A percentile compares a stretch with the other conserved stretches of the same genome.
Conservation (phyloP, 2,888 invertebrate genomes). For the Ceratothoa steindachneri region DNA sequence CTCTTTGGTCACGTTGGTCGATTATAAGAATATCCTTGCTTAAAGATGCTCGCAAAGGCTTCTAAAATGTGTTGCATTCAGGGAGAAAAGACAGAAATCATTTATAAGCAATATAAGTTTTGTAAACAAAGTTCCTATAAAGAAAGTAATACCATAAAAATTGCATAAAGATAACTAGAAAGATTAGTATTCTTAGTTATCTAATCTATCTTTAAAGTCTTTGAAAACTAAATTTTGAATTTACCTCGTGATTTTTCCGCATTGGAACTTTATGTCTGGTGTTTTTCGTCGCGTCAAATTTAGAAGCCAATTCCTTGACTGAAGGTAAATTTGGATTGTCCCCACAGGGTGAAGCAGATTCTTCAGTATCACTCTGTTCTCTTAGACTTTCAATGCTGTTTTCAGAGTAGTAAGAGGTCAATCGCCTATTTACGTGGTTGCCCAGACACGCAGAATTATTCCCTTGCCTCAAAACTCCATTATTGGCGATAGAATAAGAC, state of each 20-base stretch:
- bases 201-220: no score
- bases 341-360: constrained; percentile 16
- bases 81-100: neutral
- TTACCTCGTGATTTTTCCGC: neutral
- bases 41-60: neutral
- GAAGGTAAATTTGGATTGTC: constrained; percentile 26
- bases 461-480: neutral
- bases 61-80: neutral
- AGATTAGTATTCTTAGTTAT: no score
- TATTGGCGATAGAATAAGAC: neutral
- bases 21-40: neutral
- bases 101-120: no score
- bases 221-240: neutral
- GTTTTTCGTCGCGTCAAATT: constrained; percentile 21
- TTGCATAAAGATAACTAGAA: no score
- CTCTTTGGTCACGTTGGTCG: neutral
- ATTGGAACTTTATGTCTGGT: neutral
- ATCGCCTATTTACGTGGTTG: neutral
- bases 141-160: no score
- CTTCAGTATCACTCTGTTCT: constrained; percentile 28
- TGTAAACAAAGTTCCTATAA: no score
- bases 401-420: neutral
- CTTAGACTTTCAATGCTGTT: constrained; percentile 11
- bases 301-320: constrained; percentile 35
- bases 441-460: neutral